phyloP scores from a whole-genome alignment of 2,888 invertebrate species.

The Scelioninae gen. 1 region DNA sequence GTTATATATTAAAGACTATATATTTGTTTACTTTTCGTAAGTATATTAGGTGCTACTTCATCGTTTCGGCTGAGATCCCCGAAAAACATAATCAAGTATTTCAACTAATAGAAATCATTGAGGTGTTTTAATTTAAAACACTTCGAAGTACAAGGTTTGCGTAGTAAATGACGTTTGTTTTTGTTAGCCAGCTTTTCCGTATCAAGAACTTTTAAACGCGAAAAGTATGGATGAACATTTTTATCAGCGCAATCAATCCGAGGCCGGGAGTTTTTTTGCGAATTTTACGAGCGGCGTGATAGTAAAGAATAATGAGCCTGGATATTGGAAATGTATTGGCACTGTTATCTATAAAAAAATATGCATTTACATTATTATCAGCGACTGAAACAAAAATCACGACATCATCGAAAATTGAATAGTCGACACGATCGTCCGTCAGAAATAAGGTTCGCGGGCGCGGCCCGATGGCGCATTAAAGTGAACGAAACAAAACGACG shows the following conservation, averaged over 20 bases:
- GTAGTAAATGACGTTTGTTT: too few relatives aligned
- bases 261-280: constrained; percentile 22
- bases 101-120: too few relatives aligned
- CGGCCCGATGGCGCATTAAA: constrained; percentile 15
- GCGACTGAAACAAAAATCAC: constrained; percentile 34
- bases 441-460: constrained; percentile 34
- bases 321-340: constrained; percentile 37
- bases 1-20: too few relatives aligned
- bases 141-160: too few relatives aligned
- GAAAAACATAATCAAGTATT: too few relatives aligned
- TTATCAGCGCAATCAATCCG: constrained; percentile 47
- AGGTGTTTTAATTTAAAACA: too few relatives aligned
- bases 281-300: constrained; percentile 40
- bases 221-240: constrained; percentile 32
- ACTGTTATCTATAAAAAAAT: constrained; percentile 35
- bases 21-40: too few relatives aligned
- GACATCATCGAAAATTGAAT: constrained; percentile 37
- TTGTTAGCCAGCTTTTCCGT: too few relatives aligned
- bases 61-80: too few relatives aligned
- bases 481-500: constrained; percentile 14
- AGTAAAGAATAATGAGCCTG: constrained; percentile 48
- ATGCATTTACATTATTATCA: constrained; percentile 40
- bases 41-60: too few relatives aligned
- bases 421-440: not conserved
- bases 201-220: constrained; percentile 17